These are phyloP conservation scores for Aphaenogaster ashmeadi DNA, from an alignment of 1,140 invertebrate genomes.

Conservation along the genomic window DNA sequence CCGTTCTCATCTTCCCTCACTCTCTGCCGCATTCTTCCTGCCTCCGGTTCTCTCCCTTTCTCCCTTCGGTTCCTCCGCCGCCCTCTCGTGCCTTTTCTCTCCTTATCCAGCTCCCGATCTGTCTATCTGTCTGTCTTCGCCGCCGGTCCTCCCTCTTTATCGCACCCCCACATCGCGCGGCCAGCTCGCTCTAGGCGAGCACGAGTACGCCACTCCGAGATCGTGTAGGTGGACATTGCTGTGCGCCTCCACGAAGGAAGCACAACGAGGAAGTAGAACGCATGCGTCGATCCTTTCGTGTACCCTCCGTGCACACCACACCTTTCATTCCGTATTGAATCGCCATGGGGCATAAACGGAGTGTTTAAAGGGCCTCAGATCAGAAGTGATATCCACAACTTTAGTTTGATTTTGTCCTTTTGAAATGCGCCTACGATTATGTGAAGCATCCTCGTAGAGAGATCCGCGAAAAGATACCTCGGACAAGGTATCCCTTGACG, in stretches of 20 bases:
- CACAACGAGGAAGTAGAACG: conserved; percentile 36
- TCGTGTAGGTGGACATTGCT: conserved; percentile 54
- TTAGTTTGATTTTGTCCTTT: not conserved
- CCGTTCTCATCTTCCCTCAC: conserved; percentile 23
- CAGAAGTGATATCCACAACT: not conserved
- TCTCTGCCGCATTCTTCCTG: not conserved
- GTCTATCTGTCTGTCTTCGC: conserved; percentile 23
- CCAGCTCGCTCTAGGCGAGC: conserved; percentile 37
- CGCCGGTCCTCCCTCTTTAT: conserved; percentile 40
- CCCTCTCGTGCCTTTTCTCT: conserved; percentile 15
- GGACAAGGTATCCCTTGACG: not conserved
- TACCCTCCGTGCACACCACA: conserved; percentile 42
- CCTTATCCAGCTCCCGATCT: conserved; percentile 46
- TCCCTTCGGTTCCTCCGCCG: not conserved
- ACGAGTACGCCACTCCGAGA: conserved; percentile 32
- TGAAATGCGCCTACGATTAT: not conserved
- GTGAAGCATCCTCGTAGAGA: not conserved
- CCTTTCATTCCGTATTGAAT: conserved; percentile 55
- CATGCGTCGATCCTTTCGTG: conserved; percentile 52
- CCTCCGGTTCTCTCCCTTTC: conserved; percentile 16
- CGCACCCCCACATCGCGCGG: conserved; percentile 34
- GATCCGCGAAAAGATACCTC: not conserved
- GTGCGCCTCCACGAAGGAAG: conserved; percentile 51
- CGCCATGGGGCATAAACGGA: not conserved
- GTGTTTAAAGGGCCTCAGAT: conserved; percentile 3